These are phyloP conservation scores for Hyla sarda DNA, from an alignment of 2,113 vertebrate species.

Conservation along the genomic window DNA sequence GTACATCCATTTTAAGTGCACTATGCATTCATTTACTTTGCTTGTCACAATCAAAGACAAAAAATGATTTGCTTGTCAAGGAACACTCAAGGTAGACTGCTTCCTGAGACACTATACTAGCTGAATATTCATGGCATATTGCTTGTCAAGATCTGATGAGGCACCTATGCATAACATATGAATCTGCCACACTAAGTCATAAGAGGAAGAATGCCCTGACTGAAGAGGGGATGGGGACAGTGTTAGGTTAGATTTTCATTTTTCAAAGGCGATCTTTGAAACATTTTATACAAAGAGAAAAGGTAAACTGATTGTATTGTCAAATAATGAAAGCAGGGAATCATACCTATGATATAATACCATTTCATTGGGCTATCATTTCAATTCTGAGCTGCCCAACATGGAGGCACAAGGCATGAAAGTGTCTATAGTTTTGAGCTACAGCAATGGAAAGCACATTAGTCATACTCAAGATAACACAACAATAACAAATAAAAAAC, in stretches of 20 bases:
- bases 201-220: neutral
- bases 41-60: constrained; percentile 37
- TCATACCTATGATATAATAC: neutral
- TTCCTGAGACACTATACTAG: constrained; percentile 20
- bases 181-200: constrained; percentile 25
- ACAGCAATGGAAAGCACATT: too few relatives aligned
- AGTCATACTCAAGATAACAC: too few relatives aligned
- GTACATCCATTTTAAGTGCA: constrained; percentile 32
- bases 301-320: neutral
- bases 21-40: constrained; percentile 31
- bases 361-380: neutral
- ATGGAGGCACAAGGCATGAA: too few relatives aligned
- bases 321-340: neutral
- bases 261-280: neutral
- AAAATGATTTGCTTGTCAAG: constrained; percentile 46
- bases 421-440: too few relatives aligned
- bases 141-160: constrained; percentile 40
- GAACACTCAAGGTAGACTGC: constrained; percentile 31
- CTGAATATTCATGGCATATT: constrained; percentile 45
- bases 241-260: neutral
- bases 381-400: neutral
- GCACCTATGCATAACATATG: constrained; percentile 43
- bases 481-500: too few relatives aligned
- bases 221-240: constrained; percentile 2
- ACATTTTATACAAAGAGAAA: neutral